Base-by-base conservation (phyloP, 1,140 invertebrate species). In the Acyrthosiphon pisum region DNA sequence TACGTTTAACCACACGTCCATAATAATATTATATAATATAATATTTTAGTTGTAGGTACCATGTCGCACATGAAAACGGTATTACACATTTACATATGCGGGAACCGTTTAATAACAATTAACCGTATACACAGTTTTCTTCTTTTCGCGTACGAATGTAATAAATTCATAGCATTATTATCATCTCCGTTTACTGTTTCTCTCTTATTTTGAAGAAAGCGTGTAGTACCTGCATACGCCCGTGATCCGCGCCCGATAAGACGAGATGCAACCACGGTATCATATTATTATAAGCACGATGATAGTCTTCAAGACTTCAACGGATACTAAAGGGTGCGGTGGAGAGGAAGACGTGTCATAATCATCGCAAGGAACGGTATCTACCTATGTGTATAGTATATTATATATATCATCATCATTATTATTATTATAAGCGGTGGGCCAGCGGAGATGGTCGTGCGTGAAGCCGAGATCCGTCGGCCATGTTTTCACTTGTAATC, bases 401-500 rank as follows among this genome's bases (percentile, higher is more conserved):
- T 30, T n/a, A 68, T 20, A 68, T 30, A 68, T n/a, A 76, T 76
- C 60, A 68, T 68, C 60, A 76, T 76, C 2, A 76, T 68, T n/a
- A 68, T 76, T 6, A 22, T 41, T 83, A 83, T 37, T 83, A 41
- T 41, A 30, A 41, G 1, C 26, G 53, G 46, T 9, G 26, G 26
- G 30, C 37, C 22, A 9, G 48, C 18, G 18, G 48, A n/a, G 37
- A 87, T 50, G 93, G 93, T 87, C 81, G 93, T 87, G 81, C 81
- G 84, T 93, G 83, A 93, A 93, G 81, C 41, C 23, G 41, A 91
- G 60, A 91, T 91, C 56, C 4, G 60, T 76, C 60, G 56, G 90
- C 90, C 60, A 91, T 91, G 90, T 91, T 91, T 91, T 91, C 90
- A 91, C 90, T 91, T 50, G n/a, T 53, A 53, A 88, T 89, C 88